A percentile compares a stretch with the other conserved stretches of the same genome.
Conservation (phyloP, 2,888 invertebrate species). For the Dyspetes luteomarginatus region DNA sequence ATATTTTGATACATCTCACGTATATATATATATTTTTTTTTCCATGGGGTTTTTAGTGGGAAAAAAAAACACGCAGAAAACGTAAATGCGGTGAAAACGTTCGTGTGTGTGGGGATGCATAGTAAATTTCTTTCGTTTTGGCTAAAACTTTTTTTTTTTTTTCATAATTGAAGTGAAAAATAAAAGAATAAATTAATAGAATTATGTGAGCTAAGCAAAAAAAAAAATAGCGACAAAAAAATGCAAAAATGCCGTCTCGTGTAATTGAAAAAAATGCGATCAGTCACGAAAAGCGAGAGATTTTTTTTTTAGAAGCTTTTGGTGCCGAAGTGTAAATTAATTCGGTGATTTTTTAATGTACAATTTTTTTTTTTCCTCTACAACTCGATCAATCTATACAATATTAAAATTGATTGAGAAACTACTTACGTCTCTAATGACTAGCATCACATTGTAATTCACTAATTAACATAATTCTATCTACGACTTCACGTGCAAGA, state of each 20-base stretch:
- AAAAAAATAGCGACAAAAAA: slow-evolving; percentile 9
- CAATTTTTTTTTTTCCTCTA: slow-evolving; percentile 2
- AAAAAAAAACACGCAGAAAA: slow-evolving; percentile 15
- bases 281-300: slow-evolving; percentile 39
- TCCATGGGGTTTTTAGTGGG: too few species aligned
- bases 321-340: slow-evolving; percentile 9
- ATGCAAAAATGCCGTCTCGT: not conserved
- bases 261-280: slow-evolving; percentile 12
- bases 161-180: not conserved
- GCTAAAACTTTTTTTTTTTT: not conserved
- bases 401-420: not conserved
- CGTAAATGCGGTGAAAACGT: not conserved
- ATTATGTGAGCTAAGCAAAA: slow-evolving; percentile 21
- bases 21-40: too few species aligned
- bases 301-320: slow-evolving; percentile 5
- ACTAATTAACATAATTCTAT: slow-evolving; percentile 36
- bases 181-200: not conserved
- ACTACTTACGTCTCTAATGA: slow-evolving; percentile 58
- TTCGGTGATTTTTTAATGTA: slow-evolving; percentile 22
- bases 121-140: not conserved
- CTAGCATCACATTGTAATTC: slow-evolving; percentile 30
- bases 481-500: slow-evolving; percentile 49
- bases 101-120: slow-evolving; percentile 13
- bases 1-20: too few species aligned
- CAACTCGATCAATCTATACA: not conserved